A percentile compares a stretch with the other conserved stretches of the same genome.
Conservation (phyloP, 2,113 vertebrate genomes). For the Rallus limicola region DNA sequence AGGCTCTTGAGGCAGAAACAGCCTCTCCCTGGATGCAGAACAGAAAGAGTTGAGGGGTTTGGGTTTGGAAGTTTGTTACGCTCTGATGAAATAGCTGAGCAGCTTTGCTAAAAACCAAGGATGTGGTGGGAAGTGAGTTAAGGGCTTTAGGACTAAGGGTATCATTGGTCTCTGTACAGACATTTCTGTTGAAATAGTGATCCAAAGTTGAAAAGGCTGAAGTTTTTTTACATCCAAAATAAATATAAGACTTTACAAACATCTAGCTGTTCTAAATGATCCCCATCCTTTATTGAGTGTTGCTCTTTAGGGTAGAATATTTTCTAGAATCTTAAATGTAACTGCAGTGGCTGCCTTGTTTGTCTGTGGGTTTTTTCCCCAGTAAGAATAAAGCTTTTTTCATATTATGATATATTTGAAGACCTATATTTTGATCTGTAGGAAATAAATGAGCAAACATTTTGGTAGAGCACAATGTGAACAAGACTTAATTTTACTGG, state of each 20-base stretch:
- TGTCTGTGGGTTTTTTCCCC: background rate
- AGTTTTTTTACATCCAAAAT: background rate
- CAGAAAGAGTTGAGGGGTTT: background rate
- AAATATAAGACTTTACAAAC: background rate
- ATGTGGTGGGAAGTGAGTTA: background rate
- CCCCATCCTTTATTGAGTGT: background rate
- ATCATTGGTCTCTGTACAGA: background rate
- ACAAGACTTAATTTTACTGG: background rate
- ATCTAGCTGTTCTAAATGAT: background rate
- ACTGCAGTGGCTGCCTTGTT: background rate
- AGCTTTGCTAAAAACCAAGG: background rate
- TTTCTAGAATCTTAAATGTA: background rate
- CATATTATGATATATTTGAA: background rate
- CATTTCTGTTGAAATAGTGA: background rate
- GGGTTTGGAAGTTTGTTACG: background rate
- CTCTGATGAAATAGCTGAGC: background rate
- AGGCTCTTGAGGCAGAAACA: background rate
- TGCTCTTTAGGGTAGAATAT: background rate
- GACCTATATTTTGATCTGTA: background rate
- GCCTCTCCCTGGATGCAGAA: background rate
- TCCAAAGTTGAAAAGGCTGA: background rate
- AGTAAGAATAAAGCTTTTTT: background rate
- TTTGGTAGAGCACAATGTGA: background rate
- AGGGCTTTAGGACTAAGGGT: background rate
- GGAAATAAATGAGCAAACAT: background rate